Evolutionary conservation across 2,888 invertebrate species (phyloP).

Genomic region (Ryuthela nishihirai): DNA sequence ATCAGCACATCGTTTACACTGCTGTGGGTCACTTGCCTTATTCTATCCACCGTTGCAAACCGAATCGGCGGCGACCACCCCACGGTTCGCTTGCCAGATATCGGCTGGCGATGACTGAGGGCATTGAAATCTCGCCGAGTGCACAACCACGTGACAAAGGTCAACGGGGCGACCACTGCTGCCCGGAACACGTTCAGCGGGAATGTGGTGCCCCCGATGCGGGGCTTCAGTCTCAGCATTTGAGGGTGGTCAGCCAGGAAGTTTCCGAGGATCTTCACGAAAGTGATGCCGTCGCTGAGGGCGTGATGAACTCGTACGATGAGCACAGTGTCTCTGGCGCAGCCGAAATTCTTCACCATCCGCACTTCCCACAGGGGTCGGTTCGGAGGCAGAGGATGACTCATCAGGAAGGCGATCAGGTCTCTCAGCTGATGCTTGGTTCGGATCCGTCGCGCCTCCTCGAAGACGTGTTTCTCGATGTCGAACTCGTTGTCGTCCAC

Average conservation of each 20-base stretch:
- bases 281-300: constrained; percentile 56
- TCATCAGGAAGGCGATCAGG: constrained; percentile 53
- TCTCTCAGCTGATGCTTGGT: constrained; percentile 52
- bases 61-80: constrained; percentile 56
- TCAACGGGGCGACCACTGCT: constrained; percentile 55
- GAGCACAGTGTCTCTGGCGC: constrained; percentile 52
- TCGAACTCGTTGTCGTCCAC: constrained; percentile 54
- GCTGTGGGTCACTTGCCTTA: constrained; percentile 58
- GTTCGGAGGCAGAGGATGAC: constrained; percentile 51
- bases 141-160: constrained; percentile 53
- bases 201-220: constrained; percentile 51
- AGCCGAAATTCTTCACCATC: constrained; percentile 53
- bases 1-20: constrained; percentile 57
- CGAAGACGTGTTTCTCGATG: constrained; percentile 56
- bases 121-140: constrained; percentile 53
- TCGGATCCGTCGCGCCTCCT: constrained; percentile 49
- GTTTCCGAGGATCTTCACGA: constrained; percentile 49
- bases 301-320: constrained; percentile 56
- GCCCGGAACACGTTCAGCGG: constrained; percentile 53
- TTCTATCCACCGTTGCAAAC: constrained; percentile 51
- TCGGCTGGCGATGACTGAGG: constrained; percentile 45
- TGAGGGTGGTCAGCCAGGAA: constrained; percentile 40
- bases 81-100: constrained; percentile 45
- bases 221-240: constrained; percentile 46
- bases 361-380: constrained; percentile 57